phyloP scores from a whole-genome alignment of 2,888 invertebrate genomes.

The Macaria liturata region DNA sequence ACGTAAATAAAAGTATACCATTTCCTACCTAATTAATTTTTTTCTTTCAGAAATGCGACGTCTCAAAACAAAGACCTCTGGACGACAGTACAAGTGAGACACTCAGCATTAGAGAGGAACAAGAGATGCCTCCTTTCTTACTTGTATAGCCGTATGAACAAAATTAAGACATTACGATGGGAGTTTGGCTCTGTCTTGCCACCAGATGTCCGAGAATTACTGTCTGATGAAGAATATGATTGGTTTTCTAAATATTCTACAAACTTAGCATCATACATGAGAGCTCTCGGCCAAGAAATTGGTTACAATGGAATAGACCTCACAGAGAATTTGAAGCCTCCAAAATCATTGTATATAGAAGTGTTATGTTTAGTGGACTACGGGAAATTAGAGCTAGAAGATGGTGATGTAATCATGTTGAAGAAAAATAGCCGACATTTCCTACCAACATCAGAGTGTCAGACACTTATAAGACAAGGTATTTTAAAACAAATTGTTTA shows the following conservation, averaged over 20 bases:
- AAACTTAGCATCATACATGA: constrained; percentile 94
- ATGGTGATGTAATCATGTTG: constrained; percentile 94
- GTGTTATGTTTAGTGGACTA: constrained; percentile 95
- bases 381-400: constrained; percentile 96
- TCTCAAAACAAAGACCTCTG: constrained; percentile 84
- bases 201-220: constrained; percentile 89
- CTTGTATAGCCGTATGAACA: constrained; percentile 90
- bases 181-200: constrained; percentile 97
- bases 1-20: no score
- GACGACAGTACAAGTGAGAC: constrained; percentile 91
- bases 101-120: constrained; percentile 93
- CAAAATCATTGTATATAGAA: constrained; percentile 95
- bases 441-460: constrained; percentile 93
- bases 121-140: constrained; percentile 94
- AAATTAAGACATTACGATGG: constrained; percentile 95
- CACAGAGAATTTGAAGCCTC: constrained; percentile 93
- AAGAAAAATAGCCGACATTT: constrained; percentile 96
- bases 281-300: constrained; percentile 90
- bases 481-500: constrained; percentile 88
- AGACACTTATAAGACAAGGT: constrained; percentile 95
- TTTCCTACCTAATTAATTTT: no score
- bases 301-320: constrained; percentile 90
- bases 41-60: constrained; percentile 73
- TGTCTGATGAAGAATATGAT: constrained; percentile 91
- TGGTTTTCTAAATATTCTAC: constrained; percentile 96